phyloP scores from a whole-genome alignment of 2,113 vertebrate genomes.

The Felis catus region DNA sequence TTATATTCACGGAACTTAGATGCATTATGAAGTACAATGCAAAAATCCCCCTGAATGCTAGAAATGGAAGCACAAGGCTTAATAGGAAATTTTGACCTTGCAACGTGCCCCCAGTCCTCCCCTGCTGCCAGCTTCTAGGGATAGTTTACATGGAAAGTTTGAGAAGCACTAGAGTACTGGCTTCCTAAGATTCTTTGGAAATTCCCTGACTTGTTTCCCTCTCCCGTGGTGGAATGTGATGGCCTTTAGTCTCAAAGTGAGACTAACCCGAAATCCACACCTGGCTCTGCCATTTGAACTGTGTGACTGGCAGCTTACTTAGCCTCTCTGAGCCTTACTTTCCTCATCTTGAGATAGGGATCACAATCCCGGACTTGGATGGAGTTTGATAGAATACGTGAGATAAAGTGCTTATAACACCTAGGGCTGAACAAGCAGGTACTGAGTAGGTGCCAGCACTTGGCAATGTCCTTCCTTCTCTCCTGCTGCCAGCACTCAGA shows the following conservation, averaged over 20 bases:
- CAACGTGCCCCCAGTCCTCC: not conserved
- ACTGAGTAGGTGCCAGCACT: not conserved
- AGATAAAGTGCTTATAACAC: not conserved
- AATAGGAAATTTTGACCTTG: conserved; percentile 19
- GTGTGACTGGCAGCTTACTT: not conserved
- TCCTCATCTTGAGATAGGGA: not conserved
- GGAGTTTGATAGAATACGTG: not conserved
- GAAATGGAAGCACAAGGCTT: not conserved
- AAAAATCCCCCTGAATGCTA: conserved; percentile 1
- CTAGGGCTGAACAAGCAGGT: not conserved
- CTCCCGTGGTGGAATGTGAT: not conserved
- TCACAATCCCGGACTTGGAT: not conserved
- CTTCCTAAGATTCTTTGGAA: conserved; percentile 51
- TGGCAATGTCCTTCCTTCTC: not conserved
- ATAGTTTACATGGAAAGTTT: conserved; percentile 39
- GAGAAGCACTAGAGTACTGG: not conserved
- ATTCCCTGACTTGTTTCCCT: not conserved
- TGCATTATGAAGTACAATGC: not conserved
- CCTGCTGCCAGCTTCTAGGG: not conserved
- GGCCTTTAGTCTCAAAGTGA: conserved; percentile 19
- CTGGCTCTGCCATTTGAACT: not conserved
- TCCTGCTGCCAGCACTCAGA: not conserved
- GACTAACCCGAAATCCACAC: conserved; percentile 24
- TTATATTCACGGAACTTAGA: not conserved
- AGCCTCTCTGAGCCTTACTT: conserved; percentile 19